Evolutionary conservation across 2,888 invertebrate genomes (phyloP).

Genomic region (Heliconius aoede): DNA sequence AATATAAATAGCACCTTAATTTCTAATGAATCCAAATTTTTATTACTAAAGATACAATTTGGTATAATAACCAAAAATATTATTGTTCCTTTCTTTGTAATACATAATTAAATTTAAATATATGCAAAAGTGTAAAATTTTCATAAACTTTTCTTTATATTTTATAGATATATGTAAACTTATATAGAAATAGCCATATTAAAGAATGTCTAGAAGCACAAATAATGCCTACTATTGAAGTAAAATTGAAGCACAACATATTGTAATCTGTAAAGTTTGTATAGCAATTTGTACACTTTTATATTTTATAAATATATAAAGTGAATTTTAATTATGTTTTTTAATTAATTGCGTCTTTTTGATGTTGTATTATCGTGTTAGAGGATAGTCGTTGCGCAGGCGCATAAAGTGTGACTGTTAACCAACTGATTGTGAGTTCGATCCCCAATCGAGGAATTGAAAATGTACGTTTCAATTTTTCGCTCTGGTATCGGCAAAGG

Average conservation of each 20-base stretch:
- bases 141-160: background rate
- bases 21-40: no score
- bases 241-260: constrained; percentile 46
- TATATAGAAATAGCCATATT: constrained; percentile 14
- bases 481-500: no score
- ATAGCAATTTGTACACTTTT: constrained; percentile 74
- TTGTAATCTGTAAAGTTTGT: constrained; percentile 49
- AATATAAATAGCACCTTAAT: no score
- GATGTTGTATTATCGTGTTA: no score
- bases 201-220: constrained; percentile 57
- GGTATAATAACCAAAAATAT: no score
- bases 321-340: constrained; percentile 60
- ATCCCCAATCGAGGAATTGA: no score
- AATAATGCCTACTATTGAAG: constrained; percentile 50
- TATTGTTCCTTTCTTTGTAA: no score
- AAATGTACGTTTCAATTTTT: no score
- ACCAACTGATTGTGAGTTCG: no score
- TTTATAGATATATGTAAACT: constrained; percentile 1
- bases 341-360: constrained; percentile 25
- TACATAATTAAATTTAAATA: background rate
- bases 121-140: constrained; percentile 4
- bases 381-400: no score
- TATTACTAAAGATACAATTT: no score
- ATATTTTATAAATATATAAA: constrained; percentile 75
- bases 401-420: no score